Conservation (phyloP, 1,140 invertebrate species). For the Antheraea mylitta region DNA sequence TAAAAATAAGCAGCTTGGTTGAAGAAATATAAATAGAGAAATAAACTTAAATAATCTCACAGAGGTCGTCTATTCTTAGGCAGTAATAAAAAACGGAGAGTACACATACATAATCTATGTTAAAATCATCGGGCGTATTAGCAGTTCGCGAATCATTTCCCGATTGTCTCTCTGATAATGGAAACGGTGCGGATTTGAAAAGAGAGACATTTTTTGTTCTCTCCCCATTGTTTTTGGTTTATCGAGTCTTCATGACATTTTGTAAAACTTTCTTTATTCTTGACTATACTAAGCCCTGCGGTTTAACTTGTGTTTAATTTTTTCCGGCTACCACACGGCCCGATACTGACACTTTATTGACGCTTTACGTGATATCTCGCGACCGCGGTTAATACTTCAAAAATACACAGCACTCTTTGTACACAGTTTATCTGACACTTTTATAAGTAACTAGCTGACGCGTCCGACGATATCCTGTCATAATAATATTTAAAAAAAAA, state of each 20-base stretch:
- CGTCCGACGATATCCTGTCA: too few relatives aligned
- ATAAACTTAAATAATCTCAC: neutral
- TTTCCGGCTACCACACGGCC: too few relatives aligned
- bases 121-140: slow-evolving; percentile 54
- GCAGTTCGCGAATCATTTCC: slow-evolving; percentile 57
- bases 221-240: slow-evolving; percentile 30
- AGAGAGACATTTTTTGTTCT: slow-evolving; percentile 29
- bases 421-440: too few relatives aligned
- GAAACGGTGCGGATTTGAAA: slow-evolving; percentile 15
- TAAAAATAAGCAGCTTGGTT: neutral
- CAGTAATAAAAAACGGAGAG: neutral
- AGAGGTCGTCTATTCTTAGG: neutral
- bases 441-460: too few relatives aligned
- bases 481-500: too few relatives aligned
- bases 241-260: slow-evolving; percentile 24
- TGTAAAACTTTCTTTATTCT: neutral
- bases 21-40: neutral
- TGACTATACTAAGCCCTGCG: too few relatives aligned
- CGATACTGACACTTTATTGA: too few relatives aligned
- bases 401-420: too few relatives aligned
- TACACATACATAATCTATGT: slow-evolving; percentile 29
- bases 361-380: too few relatives aligned
- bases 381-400: too few relatives aligned
- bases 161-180: slow-evolving; percentile 53
- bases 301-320: too few relatives aligned